Percentiles rank a stretch among this genome's conserved stretches.
Evolutionary conservation across 1,140 invertebrate genomes (phyloP).

Genomic region (Conopomorpha cramerella): DNA sequence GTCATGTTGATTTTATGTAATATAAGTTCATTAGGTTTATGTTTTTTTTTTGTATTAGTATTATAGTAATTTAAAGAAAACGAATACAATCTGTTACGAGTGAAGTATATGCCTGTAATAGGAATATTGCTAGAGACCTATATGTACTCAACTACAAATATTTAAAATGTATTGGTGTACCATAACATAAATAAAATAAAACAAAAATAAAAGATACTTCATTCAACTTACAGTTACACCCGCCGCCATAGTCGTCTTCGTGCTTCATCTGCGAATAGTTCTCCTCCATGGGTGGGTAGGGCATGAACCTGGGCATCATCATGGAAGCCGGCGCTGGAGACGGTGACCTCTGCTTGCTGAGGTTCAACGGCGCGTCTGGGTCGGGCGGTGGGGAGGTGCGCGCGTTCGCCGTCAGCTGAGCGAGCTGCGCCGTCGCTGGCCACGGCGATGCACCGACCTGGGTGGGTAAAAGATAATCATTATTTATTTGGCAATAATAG

Average conservation of each 20-base stretch:
- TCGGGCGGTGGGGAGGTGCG: constrained; percentile 56
- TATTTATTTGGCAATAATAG: too few relatives aligned
- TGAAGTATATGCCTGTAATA: too few relatives aligned
- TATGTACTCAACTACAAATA: too few relatives aligned
- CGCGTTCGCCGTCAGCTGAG: constrained; percentile 36
- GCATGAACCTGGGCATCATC: constrained; percentile 53
- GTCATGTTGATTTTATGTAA: too few relatives aligned
- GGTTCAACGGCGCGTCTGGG: constrained; percentile 83
- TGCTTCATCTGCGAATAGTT: constrained; percentile 56
- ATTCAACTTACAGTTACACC: constrained; percentile 71
- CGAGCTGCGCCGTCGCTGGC: constrained; percentile 40
- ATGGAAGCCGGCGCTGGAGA: constrained; percentile 51
- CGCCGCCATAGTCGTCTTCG: constrained; percentile 64
- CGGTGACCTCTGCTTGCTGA: constrained; percentile 79
- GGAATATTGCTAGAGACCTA: too few relatives aligned
- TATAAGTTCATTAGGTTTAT: too few relatives aligned
- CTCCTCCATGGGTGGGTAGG: constrained; percentile 42
- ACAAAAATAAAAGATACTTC: constrained; percentile 3
- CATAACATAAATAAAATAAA: too few relatives aligned
- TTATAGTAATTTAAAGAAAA: too few relatives aligned
- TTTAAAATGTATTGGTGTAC: constrained; percentile 5
- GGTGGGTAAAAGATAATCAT: too few relatives aligned
- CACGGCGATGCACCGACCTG: too few relatives aligned
- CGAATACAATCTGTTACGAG: too few relatives aligned
- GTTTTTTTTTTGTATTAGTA: too few relatives aligned